phyloP scores from a whole-genome alignment of 2,113 vertebrate genomes.

The Vicugna pacos region DNA sequence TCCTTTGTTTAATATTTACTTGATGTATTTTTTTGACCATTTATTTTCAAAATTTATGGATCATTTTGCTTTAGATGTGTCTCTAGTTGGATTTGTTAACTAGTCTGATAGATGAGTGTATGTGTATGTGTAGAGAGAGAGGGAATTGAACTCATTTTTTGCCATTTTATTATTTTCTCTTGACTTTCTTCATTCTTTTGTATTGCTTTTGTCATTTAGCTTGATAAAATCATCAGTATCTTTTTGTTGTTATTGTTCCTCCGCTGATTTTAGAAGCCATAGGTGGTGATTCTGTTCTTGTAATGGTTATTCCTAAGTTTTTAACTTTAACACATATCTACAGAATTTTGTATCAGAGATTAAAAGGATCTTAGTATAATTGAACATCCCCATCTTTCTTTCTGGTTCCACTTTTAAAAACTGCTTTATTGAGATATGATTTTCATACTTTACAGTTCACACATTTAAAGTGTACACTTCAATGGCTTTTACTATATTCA shows the following conservation, averaged over 20 bases:
- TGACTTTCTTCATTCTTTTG: slow-evolving; percentile 13
- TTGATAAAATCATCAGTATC: background rate
- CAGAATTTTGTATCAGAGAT: slow-evolving; percentile 1
- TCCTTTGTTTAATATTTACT: slow-evolving; percentile 3
- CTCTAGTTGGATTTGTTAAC: slow-evolving; percentile 16
- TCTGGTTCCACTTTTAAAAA: slow-evolving; percentile 6
- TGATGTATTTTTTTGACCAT: background rate
- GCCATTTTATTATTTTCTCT: slow-evolving; percentile 22
- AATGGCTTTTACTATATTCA: background rate
- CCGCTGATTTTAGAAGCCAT: background rate
- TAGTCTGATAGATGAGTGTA: background rate
- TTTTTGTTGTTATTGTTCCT: background rate
- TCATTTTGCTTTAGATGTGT: background rate
- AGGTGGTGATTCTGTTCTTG: background rate
- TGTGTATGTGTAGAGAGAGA: background rate
- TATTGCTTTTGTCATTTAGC: background rate
- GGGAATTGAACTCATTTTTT: slow-evolving; percentile 23
- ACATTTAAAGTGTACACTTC: background rate
- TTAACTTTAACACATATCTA: background rate
- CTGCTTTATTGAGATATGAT: background rate
- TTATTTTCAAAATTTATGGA: background rate
- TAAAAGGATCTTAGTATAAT: background rate
- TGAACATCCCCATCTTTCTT: background rate
- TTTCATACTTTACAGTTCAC: background rate
- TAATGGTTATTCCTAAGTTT: background rate